Conservation (phyloP, 2,113 vertebrate species). For the Sinocyclocheilus rhinocerous region DNA sequence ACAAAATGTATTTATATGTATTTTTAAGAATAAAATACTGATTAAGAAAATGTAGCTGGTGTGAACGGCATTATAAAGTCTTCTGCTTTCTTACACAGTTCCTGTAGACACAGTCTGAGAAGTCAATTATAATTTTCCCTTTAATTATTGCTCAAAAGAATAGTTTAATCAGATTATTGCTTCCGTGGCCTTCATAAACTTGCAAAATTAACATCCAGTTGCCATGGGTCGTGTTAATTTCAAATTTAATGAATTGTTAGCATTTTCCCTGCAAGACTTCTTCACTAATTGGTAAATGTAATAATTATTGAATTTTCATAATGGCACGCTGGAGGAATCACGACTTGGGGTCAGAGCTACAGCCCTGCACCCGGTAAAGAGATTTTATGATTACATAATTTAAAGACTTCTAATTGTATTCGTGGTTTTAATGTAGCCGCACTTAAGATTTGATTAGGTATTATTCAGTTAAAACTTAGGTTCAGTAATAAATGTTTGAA, state of each 20-base stretch:
- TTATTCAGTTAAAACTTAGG: not conserved
- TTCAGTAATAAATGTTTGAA: not conserved
- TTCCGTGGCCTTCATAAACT: not conserved
- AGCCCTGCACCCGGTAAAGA: not conserved
- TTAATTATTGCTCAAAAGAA: not conserved
- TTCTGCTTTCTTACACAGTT: not conserved
- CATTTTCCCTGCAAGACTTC: conserved; percentile 13
- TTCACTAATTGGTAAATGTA: conserved; percentile 13
- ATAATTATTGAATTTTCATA: conserved; percentile 1
- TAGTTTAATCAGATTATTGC: conserved; percentile 18
- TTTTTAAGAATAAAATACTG: not conserved
- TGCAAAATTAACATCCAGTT: conserved; percentile 9
- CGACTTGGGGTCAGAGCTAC: not conserved
- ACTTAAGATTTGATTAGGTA: not conserved
- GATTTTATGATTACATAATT: conserved; percentile 10
- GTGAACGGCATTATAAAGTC: not conserved
- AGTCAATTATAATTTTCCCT: not conserved
- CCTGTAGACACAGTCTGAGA: not conserved
- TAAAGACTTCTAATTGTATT: not conserved
- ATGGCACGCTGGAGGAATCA: not conserved
- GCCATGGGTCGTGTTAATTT: conserved; percentile 12
- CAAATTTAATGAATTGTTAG: conserved; percentile 15
- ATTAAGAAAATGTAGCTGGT: not conserved
- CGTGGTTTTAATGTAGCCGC: not conserved
- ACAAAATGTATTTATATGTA: not conserved